Base-by-base conservation (phyloP, 2,888 invertebrate genomes). In the Caenorhabditis virilis region DNA sequence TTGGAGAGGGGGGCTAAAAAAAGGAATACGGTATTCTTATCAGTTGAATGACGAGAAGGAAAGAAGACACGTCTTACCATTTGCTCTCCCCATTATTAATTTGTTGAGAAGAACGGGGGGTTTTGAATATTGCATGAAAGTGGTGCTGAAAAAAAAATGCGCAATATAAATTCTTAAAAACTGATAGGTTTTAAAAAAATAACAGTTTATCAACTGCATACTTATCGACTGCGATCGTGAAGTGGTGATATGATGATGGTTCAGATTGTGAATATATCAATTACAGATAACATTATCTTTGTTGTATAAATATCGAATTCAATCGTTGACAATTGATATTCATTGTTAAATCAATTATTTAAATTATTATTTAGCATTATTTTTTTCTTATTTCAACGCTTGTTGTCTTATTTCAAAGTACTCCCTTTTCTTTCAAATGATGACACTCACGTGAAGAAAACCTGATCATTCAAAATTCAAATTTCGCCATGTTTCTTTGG, bases 221-320 rank as follows among this genome's bases (percentile, higher is more conserved):
- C n/a, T 35, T 36, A 46, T 51, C 51, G 51, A 22, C 23, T 15
- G 9, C 36, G 55, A 56, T 61, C 55, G 47, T 23, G 23, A 42
- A 20, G 30, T 9, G 30, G 30, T 9, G 13, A 30, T 30, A 30
- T 9, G 13, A 30, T 30, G 30, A 56, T 62, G 49, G 52, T 52
- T 53, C 62, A 56, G 62, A 62, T 56, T 38, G 42, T 35, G 51
- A 42, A 42, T 42, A 62, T 52, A 62, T 56, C 56, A 56, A 52
- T 62, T 52, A 51, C 15, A 56, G 62, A 62, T 62, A 62, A 62
- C 62, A 62, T 62, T 62, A 62, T 62, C 62, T 51, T 48, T 53
- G 52, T 43, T 47, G 43, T 62, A 62, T 62, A 53, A 56, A 62
- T 56, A 52, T 45, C 22, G 25, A 56, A 56, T 62, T 56, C 48